A percentile compares a stretch with the other conserved stretches of the same genome.
Conservation (phyloP, 2,113 vertebrate species). For the Ameiurus melas region DNA sequence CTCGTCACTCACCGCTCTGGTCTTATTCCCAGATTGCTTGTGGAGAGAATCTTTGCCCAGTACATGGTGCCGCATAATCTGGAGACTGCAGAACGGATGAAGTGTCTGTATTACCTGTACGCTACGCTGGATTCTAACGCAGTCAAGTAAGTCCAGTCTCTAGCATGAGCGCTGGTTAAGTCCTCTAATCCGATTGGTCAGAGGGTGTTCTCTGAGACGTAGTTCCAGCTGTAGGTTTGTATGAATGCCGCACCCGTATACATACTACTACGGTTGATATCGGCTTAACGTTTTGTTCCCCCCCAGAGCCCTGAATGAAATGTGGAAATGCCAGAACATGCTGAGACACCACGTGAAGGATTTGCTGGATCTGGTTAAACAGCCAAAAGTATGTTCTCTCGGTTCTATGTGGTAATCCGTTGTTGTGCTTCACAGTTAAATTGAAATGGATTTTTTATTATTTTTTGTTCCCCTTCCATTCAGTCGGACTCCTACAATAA, state of each 20-base stretch:
- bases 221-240: not conserved
- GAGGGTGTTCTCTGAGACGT: not conserved
- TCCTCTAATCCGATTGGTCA: not conserved
- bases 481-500: conserved; percentile 95
- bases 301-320: conserved; percentile 93
- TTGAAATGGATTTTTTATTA: conserved; percentile 4
- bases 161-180: too few species aligned
- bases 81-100: conserved; percentile 93
- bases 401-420: not conserved
- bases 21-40: conserved; percentile 79
- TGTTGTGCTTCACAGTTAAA: not conserved
- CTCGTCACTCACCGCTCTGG: not conserved
- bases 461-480: conserved; percentile 58
- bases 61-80: conserved; percentile 97
- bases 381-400: conserved; percentile 83
- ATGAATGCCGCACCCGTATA: not conserved
- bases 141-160: conserved; percentile 83
- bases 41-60: conserved; percentile 96
- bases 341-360: conserved; percentile 93
- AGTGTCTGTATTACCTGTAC: conserved; percentile 96
- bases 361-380: conserved; percentile 93
- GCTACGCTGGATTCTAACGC: conserved; percentile 94
- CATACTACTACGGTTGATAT: not conserved
- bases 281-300: not conserved
- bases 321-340: conserved; percentile 99